Evolutionary conservation across 2,888 invertebrate species (phyloP).

Genomic region (Oasisia sp.): DNA sequence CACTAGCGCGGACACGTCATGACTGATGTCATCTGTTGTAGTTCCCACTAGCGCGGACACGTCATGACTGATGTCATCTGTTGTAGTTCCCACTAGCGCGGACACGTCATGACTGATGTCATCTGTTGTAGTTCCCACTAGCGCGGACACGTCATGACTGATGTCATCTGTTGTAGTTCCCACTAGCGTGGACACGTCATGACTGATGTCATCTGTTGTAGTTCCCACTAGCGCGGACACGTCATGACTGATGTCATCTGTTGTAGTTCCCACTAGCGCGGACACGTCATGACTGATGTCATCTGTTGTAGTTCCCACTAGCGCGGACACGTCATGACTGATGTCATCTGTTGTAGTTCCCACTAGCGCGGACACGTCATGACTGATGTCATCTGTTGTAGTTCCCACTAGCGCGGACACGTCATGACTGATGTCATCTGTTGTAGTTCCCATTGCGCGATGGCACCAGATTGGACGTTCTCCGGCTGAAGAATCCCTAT

Average conservation of each 20-base stretch:
- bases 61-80: neutral
- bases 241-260: too few species aligned
- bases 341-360: too few species aligned
- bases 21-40: too few species aligned
- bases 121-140: neutral
- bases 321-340: too few species aligned
- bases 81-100: conserved; percentile 56
- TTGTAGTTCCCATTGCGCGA: conserved; percentile 57
- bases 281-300: neutral
- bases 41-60: neutral
- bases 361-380: neutral
- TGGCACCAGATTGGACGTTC: conserved; percentile 54
- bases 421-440: neutral
- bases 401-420: neutral
- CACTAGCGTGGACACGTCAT: conserved; percentile 27
- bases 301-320: conserved; percentile 52
- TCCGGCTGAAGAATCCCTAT: conserved; percentile 55
- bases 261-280: neutral
- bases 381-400: neutral
- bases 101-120: too few species aligned
- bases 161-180: conserved; percentile 47
- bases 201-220: conserved; percentile 31
- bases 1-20: too few species aligned
- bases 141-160: neutral
- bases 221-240: conserved; percentile 58